phyloP scores from a whole-genome alignment of 53 echinoderm and acorn worm species.

The Luidia sarsii region DNA sequence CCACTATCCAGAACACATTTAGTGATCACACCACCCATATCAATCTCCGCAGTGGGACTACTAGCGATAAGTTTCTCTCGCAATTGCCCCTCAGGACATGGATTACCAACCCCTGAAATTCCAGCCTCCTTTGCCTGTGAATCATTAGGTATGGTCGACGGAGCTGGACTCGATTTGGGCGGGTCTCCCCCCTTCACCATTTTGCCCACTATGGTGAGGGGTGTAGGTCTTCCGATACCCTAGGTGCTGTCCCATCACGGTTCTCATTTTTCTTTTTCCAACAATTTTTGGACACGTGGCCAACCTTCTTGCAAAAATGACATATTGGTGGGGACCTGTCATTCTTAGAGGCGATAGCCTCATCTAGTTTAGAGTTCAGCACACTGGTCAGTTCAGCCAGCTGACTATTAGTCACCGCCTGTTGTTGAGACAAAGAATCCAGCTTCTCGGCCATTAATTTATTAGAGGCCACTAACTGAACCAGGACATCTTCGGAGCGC shows the following conservation, averaged over 20 bases:
- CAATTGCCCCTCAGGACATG: not conserved
- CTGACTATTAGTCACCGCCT: constrained; percentile 9
- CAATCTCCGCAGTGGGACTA: constrained; percentile 16
- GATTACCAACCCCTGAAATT: not conserved
- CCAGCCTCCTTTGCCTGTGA: not conserved
- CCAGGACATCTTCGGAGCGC: constrained; percentile 1
- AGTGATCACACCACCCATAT: constrained; percentile 7
- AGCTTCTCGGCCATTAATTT: not conserved
- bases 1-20: constrained; percentile 41
- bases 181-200: not conserved
- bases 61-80: constrained; percentile 12
- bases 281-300: constrained; percentile 24
- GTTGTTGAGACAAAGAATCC: constrained; percentile 4
- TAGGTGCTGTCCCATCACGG: not conserved
- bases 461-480: constrained; percentile 22
- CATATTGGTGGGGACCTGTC: constrained; percentile 9
- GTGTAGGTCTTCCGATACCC: not conserved
- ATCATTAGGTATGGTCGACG: not conserved
- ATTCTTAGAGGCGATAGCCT: not conserved
- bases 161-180: not conserved
- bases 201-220: constrained; percentile 38
- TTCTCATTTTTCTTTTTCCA: not conserved
- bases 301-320: constrained; percentile 31
- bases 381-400: constrained; percentile 4
- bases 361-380: constrained; percentile 16